Conservation (phyloP, 2,888 invertebrate species). For the Tachystola acroxantha region DNA sequence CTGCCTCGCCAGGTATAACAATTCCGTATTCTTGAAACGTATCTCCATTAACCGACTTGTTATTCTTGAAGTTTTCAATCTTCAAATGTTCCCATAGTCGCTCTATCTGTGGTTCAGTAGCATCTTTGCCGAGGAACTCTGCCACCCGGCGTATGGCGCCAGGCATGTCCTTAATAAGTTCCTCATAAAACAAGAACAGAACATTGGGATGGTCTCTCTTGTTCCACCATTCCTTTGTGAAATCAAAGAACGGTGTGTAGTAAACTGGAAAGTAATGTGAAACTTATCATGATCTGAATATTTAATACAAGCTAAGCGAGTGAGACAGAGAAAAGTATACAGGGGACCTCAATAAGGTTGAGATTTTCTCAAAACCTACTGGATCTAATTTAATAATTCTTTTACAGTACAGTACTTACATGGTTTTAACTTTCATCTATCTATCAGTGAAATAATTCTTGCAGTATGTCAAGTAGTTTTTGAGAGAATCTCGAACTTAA, state of each 20-base stretch:
- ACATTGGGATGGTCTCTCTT: constrained; percentile 1
- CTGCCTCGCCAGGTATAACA: constrained; percentile 8
- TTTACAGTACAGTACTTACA: too few relatives aligned
- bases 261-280: background rate
- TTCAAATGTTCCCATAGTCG: constrained; percentile 81
- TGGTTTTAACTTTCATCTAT: too few relatives aligned
- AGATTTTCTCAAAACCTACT: too few relatives aligned
- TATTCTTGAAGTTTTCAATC: constrained; percentile 85
- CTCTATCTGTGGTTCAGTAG: constrained; percentile 26
- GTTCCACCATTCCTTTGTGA: constrained; percentile 2
- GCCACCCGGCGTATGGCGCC: constrained; percentile 10
- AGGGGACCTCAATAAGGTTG: too few relatives aligned
- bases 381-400: too few relatives aligned
- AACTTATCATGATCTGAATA: too few relatives aligned
- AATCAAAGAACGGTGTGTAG: constrained; percentile 1
- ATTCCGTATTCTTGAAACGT: constrained; percentile 10
- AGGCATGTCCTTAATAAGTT: constrained; percentile 65
- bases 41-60: constrained; percentile 54
- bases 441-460: too few relatives aligned
- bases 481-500: too few relatives aligned
- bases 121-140: constrained; percentile 16
- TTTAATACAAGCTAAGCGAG: too few relatives aligned
- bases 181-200: constrained; percentile 77
- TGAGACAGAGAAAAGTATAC: too few relatives aligned
- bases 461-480: too few relatives aligned